phyloP scores from a whole-genome alignment of 2,797 vertebrate genomes.

The Yasuhikotakia modesta region DNA sequence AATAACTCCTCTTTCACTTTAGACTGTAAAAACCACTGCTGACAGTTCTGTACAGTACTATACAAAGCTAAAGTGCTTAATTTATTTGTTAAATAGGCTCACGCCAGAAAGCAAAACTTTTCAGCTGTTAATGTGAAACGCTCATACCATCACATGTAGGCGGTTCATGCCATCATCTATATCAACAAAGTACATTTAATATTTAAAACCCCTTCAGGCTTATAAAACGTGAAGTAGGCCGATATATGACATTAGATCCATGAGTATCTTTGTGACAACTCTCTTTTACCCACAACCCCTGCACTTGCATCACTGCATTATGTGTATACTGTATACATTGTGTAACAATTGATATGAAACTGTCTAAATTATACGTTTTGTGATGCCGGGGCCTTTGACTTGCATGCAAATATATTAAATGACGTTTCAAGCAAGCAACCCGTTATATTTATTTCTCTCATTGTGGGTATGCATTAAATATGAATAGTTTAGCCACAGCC shows the following conservation, averaged over 20 bases:
- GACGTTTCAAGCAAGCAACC: background rate
- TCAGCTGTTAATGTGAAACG: conserved; percentile 5
- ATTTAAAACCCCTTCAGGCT: background rate
- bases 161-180: background rate
- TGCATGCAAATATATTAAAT: background rate
- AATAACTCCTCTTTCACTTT: conserved; percentile 48
- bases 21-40: conserved; percentile 5
- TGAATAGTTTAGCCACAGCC: background rate
- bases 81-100: background rate
- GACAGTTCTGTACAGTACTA: background rate
- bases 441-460: background rate
- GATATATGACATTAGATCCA: too few relatives aligned
- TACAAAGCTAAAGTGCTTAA: background rate
- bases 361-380: background rate
- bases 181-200: background rate
- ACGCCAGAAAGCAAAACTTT: background rate
- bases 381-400: background rate
- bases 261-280: background rate
- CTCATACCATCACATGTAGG: background rate
- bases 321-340: too few relatives aligned
- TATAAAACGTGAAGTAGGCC: background rate
- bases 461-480: background rate
- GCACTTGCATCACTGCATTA: background rate
- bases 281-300: background rate
- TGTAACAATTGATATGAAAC: background rate